Base-by-base conservation (phyloP, 2,113 vertebrate genomes). In the Heterotis niloticus region DNA sequence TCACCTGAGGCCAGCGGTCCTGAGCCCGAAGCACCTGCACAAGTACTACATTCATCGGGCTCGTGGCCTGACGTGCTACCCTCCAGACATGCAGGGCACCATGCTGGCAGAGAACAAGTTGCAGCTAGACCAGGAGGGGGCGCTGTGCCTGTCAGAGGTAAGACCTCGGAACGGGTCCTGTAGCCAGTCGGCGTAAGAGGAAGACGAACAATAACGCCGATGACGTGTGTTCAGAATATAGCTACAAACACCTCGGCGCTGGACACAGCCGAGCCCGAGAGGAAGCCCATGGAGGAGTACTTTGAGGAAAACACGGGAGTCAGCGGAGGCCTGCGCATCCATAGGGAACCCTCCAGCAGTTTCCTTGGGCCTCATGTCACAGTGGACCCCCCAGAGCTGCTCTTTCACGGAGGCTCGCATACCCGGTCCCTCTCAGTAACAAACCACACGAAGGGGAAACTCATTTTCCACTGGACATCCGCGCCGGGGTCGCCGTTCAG, bases 381-480 rank as follows among this genome's bases (percentile, higher is more conserved):
- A 5, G 82, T 94, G 83, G 90, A 86, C 54, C 93, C 94, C 0
- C 78, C 24, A 0, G 92, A 95, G 62, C 86, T 97, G 10, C 85
- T 95, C 75, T 99, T 99, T 80, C 88, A 94, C 75, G 87, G 89
- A 62, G 94, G 90, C 0, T 9, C 77, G 0, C 81, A 79, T 0
- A 89, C 84, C 20, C 78, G 84, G 51, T 88, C 88, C 18, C 89
- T 99, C 67, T 88, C 91, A 79, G 84, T 99, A 79, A 94, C 86
- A 80, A 99, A 98, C 87, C 90, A 95, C 81, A 96, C 95, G 26
- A 93, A 92, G 67, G 93, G 93, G 78, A 95, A 84, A 77, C 85
- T 99, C 83, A 87, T 89, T 0, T 85, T 99, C 54, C 69, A 87
- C 59, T 99, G 98, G 98, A 96, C 94, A 52, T 14, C 20, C 14